These are phyloP conservation scores for Elephas maximus DNA, from an alignment of 2,113 vertebrate species.

Conservation along the genomic window DNA sequence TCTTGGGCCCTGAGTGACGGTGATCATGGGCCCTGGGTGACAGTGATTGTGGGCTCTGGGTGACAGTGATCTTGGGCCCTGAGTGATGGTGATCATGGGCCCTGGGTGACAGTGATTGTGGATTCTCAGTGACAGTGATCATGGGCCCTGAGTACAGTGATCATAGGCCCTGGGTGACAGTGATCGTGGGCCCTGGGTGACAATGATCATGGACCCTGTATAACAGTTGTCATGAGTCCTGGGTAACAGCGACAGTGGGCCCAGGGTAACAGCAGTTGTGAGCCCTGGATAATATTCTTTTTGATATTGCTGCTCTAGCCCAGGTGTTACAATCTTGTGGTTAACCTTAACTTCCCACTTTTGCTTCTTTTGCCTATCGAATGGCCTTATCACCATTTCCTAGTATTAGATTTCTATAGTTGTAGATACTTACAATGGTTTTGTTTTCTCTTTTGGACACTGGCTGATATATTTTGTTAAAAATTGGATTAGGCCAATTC, in stretches of 20 bases:
- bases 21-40: too few species aligned
- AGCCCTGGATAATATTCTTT: not conserved
- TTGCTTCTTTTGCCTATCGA: not conserved
- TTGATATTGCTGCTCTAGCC: not conserved
- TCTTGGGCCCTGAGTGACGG: not conserved
- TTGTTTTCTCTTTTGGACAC: not conserved
- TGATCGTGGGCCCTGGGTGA: not conserved
- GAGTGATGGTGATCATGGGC: too few species aligned
- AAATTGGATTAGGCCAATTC: constrained; percentile 35
- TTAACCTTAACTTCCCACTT: not conserved
- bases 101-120: too few species aligned
- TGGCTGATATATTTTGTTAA: not conserved
- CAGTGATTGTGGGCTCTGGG: not conserved
- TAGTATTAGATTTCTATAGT: not conserved
- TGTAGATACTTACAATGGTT: not conserved
- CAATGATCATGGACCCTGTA: not conserved
- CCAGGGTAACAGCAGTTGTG: not conserved
- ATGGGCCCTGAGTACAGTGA: too few species aligned
- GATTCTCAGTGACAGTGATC: too few species aligned
- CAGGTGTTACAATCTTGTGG: not conserved
- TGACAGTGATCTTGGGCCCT: not conserved
- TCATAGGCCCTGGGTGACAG: too few species aligned
- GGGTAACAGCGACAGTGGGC: not conserved
- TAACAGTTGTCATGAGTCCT: not conserved
- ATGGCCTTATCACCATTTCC: not conserved